A percentile compares a stretch with the other conserved stretches of the same genome.
Evolutionary conservation across 2,797 vertebrate species (phyloP).

Genomic region (Chelidonichthys spinosus): DNA sequence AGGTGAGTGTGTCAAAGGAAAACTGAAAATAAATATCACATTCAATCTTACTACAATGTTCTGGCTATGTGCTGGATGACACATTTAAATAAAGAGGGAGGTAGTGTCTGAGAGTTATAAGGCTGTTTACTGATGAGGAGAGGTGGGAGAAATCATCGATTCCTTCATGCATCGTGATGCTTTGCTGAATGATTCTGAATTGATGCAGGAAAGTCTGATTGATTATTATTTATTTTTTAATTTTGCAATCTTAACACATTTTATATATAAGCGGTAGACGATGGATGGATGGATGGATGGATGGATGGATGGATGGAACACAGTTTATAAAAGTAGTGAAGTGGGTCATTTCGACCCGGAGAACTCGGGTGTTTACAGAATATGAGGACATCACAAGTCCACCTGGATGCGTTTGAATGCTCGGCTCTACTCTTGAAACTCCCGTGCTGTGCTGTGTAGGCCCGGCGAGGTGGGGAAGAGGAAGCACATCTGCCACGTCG

Average conservation of each 20-base stretch:
- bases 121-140: not conserved
- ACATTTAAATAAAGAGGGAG: not conserved
- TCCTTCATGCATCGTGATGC: too few species aligned
- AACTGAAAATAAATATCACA: not conserved
- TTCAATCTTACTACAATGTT: not conserved
- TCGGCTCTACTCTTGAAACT: not conserved
- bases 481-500: conserved; percentile 97
- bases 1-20: conserved; percentile 78
- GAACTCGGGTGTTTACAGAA: too few species aligned
- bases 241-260: too few species aligned
- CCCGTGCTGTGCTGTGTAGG: conserved; percentile 70
- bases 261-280: too few species aligned
- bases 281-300: too few species aligned
- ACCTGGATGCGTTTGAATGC: not conserved
- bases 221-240: too few species aligned
- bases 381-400: too few species aligned
- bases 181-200: too few species aligned
- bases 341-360: too few species aligned
- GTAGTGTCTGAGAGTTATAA: not conserved
- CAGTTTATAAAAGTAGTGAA: too few species aligned
- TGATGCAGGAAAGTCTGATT: too few species aligned
- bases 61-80: not conserved
- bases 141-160: not conserved
- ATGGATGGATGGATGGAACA: too few species aligned
- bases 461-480: conserved; percentile 94